phyloP scores from a whole-genome alignment of 37 sponge, comb jelly and placozoan species.

The Eunapius fragilis region DNA sequence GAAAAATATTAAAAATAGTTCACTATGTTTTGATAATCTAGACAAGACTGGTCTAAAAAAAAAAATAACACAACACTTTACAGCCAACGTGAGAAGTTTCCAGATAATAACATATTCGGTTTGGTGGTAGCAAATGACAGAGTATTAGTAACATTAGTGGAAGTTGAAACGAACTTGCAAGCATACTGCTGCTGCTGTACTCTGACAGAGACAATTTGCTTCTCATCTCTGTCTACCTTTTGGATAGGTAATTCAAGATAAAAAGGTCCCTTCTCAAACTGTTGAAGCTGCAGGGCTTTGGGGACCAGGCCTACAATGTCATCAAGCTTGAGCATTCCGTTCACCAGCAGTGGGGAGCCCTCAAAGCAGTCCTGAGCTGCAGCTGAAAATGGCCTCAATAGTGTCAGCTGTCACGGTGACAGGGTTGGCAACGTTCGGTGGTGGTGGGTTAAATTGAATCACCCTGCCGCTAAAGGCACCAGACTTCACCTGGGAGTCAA shows the following conservation, averaged over 20 bases:
- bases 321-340: not conserved
- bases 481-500: not conserved
- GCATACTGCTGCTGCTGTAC: not conserved
- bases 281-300: slow-evolving; percentile 18
- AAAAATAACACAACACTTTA: not conserved
- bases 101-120: slow-evolving; percentile 1
- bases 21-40: not conserved
- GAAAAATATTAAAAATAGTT: not conserved
- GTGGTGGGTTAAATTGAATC: slow-evolving; percentile 30
- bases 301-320: slow-evolving; percentile 50
- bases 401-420: not conserved
- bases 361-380: slow-evolving; percentile 29
- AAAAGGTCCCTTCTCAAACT: slow-evolving; percentile 46
- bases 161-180: not conserved
- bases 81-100: slow-evolving; percentile 9
- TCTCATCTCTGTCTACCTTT: slow-evolving; percentile 27
- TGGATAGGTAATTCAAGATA: slow-evolving; percentile 72
- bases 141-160: not conserved
- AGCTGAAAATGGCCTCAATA: not conserved
- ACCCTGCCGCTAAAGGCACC: not conserved
- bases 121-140: not conserved
- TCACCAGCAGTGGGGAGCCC: not conserved
- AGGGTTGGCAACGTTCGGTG: not conserved
- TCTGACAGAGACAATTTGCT: not conserved
- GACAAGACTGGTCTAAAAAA: not conserved